Evolutionary conservation across 2,797 vertebrate genomes (phyloP).

Genomic region (Falco naumanni): DNA sequence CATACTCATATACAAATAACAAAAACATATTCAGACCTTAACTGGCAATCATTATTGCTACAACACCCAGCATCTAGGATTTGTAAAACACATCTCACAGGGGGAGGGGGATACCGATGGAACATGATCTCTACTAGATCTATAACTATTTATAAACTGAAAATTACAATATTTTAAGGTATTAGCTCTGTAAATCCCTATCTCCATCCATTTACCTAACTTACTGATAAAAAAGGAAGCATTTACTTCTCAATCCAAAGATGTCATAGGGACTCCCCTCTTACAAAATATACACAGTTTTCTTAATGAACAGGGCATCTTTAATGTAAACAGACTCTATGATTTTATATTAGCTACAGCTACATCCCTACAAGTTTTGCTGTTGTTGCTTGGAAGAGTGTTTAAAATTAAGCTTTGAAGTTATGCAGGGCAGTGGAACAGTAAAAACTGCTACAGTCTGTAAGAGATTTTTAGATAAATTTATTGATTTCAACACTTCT

Average conservation of each 20-base stretch:
- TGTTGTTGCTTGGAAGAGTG: neutral
- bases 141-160: neutral
- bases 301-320: neutral
- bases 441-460: neutral
- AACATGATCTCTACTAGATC: neutral
- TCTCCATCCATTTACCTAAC: neutral
- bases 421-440: neutral
- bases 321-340: neutral
- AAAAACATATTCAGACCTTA: neutral
- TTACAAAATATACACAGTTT: neutral
- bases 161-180: neutral
- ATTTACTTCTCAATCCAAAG: neutral
- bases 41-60: neutral
- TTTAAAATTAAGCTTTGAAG: neutral
- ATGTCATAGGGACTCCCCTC: neutral
- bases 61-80: neutral
- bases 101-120: neutral
- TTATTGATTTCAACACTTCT: neutral
- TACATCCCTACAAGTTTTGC: neutral
- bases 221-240: neutral
- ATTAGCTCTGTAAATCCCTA: neutral
- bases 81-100: neutral
- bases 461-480: neutral
- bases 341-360: neutral
- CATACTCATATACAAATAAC: neutral